Evolutionary conservation across 2,888 invertebrate genomes (phyloP), one percentile per base, ranked within the genome.

Genomic region (Netelia inedita): DNA sequence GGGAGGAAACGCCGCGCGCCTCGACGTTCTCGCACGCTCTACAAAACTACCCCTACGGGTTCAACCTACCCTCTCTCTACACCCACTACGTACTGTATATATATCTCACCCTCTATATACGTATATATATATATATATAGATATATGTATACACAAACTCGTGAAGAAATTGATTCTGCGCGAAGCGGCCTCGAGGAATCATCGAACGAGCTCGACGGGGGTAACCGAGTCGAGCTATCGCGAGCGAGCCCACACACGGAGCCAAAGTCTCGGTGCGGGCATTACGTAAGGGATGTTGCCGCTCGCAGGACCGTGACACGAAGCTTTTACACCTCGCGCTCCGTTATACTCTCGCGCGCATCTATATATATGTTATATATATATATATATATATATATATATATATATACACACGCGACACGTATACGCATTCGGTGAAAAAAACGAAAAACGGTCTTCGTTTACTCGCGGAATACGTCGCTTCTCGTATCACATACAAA

Each of bases 151-250:
- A 46, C 10, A 46, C 57, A 71, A 63, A 14, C 82, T 74, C 65
- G 82, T 43, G 88, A 90, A 89, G 91, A 91, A 92, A 91, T 91
- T 91, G 91, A 92, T 91, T 91, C 91, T 91, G 91, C 91, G 91
- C 91, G 91, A 88, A 88, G 87, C 83, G 79, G 43, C 57, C 79
- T 66, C 66, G 85, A 79, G 86, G 82, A 85, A 84, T 85, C 87
- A 86, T 87, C 85, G 86, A 87, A 88, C 85, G 87, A 82, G 76
- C 76, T 76, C 83, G 69, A 72, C 83, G 83, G 83, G 83, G 80
- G 83, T 76, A 75, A 74, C 71, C 61, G 50, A 65, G 73, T 65
- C 65, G 21, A 79, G 78, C 59, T 41, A 68, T 71, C 61, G 79
- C 63, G 72, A 75, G 55, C 23, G 50, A 68, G 53, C 23, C 79